Evolutionary conservation across 1,140 invertebrate genomes (phyloP), one percentile per base, ranked within the genome.

Genomic region (Octopus bimaculoides): DNA sequence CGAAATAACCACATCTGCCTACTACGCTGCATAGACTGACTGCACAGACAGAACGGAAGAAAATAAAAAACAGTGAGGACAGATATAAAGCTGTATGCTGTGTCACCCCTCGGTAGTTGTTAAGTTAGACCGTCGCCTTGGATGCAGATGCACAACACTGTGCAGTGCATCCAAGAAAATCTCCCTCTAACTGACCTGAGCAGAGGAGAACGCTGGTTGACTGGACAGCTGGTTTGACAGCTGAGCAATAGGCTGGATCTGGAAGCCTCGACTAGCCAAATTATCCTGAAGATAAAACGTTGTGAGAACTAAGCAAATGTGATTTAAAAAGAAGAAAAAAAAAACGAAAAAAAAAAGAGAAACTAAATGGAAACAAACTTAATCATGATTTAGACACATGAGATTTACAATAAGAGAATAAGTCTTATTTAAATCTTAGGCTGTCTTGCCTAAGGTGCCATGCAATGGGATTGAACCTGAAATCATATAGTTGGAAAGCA

Each of bases 221-320:
- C 52, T 52, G 41, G 26, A 53, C 52, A 75, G 26, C 74, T 75
- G 74, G 74, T 41, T 52, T 53, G 26, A 53, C 9, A 75, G 17
- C 74, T 75, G 74, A 41, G 74, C 74, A 41, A 53, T 53, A 20
- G 74, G 74, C 52, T 75, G 74, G 52, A 75, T 75, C 74, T 75
- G 74, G 52, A 75, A 75, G 74, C 74, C 74, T 17, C 74, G 74
- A 75, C 74, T 75, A 75, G 74, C 74, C 74, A 75, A 75, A 75
- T 75, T 75, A 75, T 75, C 74, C 74, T 75, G 74, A 41, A 10
- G 52, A 75, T 52, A 75, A 75, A 71, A 71, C 7, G 66, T 71
- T 20, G 26, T 71, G 66, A 20, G 17, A 71, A 71, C 66, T 71
- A 9, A 61, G 17, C 17, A 61, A 61, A 61, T 61, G 17, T 61